phyloP scores from a whole-genome alignment of 2,888 invertebrate genomes.

The Augiades crinisus region DNA sequence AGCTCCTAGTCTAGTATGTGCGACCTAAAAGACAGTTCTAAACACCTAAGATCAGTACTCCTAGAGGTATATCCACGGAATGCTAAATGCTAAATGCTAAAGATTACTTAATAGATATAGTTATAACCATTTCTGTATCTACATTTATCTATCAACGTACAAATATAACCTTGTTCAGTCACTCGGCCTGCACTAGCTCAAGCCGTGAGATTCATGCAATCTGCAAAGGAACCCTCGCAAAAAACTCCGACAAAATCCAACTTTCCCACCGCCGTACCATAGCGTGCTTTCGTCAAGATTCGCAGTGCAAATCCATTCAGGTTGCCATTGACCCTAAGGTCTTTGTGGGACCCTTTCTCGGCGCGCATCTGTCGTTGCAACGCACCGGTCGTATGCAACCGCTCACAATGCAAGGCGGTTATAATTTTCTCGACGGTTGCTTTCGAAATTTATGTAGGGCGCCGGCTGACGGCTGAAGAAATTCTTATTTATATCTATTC shows the following conservation, averaged over 20 bases:
- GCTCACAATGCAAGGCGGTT: constrained; percentile 41
- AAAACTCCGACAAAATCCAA: constrained; percentile 36
- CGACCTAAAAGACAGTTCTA: no score
- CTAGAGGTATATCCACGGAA: no score
- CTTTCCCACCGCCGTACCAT: constrained; percentile 34
- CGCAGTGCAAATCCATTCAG: constrained; percentile 38
- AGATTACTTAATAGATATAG: background rate
- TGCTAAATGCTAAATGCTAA: no score
- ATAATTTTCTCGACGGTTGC: constrained; percentile 48
- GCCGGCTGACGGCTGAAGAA: constrained; percentile 13
- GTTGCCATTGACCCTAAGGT: constrained; percentile 39
- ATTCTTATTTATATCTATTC: background rate
- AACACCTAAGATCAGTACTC: no score
- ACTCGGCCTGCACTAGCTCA: background rate
- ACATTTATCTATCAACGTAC: no score
- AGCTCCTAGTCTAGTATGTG: no score
- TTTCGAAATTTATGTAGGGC: constrained; percentile 41
- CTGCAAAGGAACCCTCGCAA: constrained; percentile 29
- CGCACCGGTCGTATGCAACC: constrained; percentile 43
- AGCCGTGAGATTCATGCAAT: constrained; percentile 15
- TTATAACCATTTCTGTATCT: no score
- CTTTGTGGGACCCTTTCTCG: constrained; percentile 48
- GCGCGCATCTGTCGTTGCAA: constrained; percentile 60
- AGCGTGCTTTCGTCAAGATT: constrained; percentile 37
- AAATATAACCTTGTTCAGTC: background rate